Conservation (phyloP, 2,888 invertebrate species). For the Liopterus haemorrhoidalis region DNA sequence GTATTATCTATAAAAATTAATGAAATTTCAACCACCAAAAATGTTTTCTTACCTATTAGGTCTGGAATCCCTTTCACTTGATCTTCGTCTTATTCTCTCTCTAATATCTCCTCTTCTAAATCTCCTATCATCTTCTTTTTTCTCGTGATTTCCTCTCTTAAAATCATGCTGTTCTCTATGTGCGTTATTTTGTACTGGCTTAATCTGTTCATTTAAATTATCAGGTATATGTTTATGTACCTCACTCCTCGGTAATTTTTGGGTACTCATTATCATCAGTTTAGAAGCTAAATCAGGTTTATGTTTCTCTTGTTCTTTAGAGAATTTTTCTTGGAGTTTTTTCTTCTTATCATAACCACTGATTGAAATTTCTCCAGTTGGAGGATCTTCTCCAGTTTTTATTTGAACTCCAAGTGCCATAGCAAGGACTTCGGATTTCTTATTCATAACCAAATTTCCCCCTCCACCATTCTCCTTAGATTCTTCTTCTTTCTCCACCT, state of each 20-base stretch:
- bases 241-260: conserved; percentile 16
- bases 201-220: conserved; percentile 3
- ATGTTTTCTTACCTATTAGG: conserved; percentile 8
- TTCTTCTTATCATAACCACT: conserved; percentile 41
- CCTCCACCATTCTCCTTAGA: conserved; percentile 24
- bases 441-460: conserved; percentile 32
- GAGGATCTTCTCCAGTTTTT: conserved; percentile 42
- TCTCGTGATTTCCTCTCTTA: conserved; percentile 20
- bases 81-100: conserved; percentile 22
- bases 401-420: conserved; percentile 53
- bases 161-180: conserved; percentile 25
- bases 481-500: conserved; percentile 17
- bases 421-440: conserved; percentile 50
- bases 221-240: conserved; percentile 16
- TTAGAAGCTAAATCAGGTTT: conserved; percentile 5
- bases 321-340: conserved; percentile 18
- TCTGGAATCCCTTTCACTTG: conserved; percentile 18
- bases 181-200: conserved; percentile 23
- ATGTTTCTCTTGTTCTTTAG: conserved; percentile 15
- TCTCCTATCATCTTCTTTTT: conserved; percentile 17
- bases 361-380: conserved; percentile 39
- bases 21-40: background rate
- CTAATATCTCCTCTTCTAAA: conserved; percentile 24
- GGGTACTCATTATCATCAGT: conserved; percentile 8
- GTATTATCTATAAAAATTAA: too few species aligned